Evolutionary conservation across 2,797 vertebrate species (phyloP).

Genomic region (Presbytis comata): DNA sequence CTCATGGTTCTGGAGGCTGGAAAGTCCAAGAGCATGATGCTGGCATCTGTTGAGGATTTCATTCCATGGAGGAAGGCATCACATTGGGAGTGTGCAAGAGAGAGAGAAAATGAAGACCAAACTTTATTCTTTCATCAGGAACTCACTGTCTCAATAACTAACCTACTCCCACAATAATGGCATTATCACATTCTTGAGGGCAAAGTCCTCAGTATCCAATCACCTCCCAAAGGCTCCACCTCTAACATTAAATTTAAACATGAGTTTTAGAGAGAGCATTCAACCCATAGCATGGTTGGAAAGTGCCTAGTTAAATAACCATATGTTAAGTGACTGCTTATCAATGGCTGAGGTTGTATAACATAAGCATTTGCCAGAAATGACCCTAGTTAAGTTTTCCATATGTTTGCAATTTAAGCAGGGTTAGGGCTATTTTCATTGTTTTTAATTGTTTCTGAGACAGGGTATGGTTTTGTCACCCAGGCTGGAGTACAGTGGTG

Average conservation of each 20-base stretch:
- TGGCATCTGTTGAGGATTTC: not conserved
- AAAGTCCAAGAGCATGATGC: not conserved
- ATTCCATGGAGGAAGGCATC: no score
- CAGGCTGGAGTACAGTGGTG: no score
- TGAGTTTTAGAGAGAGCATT: not conserved
- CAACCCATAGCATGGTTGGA: not conserved
- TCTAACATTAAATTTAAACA: not conserved
- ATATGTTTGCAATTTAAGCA: not conserved
- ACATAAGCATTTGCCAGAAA: not conserved
- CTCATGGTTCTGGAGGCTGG: not conserved
- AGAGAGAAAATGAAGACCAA: not conserved
- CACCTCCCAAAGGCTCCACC: not conserved
- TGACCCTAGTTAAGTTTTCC: no score
- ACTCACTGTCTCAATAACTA: not conserved
- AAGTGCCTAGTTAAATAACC: not conserved
- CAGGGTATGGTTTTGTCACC: no score
- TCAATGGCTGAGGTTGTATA: not conserved
- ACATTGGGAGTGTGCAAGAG: not conserved
- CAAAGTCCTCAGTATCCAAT: not conserved
- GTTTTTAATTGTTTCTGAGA: no score
- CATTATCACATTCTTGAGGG: not conserved
- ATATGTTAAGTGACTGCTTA: not conserved
- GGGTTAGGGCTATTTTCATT: not conserved
- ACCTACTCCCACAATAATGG: not conserved
- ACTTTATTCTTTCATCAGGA: not conserved